Evolutionary conservation across 2,113 vertebrate species (phyloP).

Genomic region (Dolichallabes microphthalmus): DNA sequence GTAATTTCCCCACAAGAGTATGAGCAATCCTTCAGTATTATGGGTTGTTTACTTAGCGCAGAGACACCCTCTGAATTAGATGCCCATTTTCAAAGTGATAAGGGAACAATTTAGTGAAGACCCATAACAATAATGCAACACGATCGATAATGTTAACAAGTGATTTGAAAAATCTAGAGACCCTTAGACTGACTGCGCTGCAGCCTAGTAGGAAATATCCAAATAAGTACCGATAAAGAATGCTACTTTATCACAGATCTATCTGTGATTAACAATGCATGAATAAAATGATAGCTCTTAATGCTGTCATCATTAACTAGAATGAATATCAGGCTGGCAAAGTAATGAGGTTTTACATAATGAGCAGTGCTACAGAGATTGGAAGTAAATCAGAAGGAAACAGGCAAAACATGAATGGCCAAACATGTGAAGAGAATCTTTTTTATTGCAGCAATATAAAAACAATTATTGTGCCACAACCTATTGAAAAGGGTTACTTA

Average conservation of each 20-base stretch:
- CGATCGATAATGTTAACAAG: conserved; percentile 43
- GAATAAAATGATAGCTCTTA: conserved; percentile 34
- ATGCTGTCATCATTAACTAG: conserved; percentile 21
- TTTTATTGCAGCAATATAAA: neutral
- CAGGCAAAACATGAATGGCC: neutral
- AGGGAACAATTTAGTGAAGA: conserved; percentile 53
- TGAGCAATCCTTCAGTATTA: conserved; percentile 35
- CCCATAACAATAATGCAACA: conserved; percentile 51
- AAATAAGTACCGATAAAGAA: conserved; percentile 63
- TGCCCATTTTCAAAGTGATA: conserved; percentile 32
- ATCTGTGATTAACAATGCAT: conserved; percentile 38
- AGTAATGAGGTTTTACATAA: conserved; percentile 33
- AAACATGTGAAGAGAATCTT: neutral
- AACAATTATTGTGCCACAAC: neutral
- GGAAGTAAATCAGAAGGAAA: conserved; percentile 3
- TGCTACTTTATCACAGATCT: conserved; percentile 59
- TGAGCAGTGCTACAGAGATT: conserved; percentile 17
- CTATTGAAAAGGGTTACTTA: neutral
- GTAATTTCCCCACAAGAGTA: conserved; percentile 23
- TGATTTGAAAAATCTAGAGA: conserved; percentile 54
- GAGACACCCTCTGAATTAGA: conserved; percentile 39
- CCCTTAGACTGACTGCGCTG: conserved; percentile 44
- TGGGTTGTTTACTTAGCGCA: conserved; percentile 31
- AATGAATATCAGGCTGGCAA: conserved; percentile 17
- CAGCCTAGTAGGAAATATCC: conserved; percentile 30